These are phyloP conservation scores for Bothrops jararaca DNA, from an alignment of 2,113 vertebrate species.

Conservation along the genomic window DNA sequence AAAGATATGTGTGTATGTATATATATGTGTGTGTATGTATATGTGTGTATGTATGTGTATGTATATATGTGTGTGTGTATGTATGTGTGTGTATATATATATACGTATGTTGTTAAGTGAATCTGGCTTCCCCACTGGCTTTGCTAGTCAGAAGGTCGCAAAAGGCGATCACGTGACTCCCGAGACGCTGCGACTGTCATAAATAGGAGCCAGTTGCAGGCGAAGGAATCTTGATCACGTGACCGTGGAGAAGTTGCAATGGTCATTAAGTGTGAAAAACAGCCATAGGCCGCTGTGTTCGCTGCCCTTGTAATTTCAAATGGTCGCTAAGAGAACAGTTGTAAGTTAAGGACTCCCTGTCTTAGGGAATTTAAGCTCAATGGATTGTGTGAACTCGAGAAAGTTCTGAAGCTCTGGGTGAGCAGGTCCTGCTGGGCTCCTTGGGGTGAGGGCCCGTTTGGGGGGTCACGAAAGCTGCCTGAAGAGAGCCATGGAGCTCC, in stretches of 20 bases:
- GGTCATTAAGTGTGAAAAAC: neutral
- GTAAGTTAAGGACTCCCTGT: neutral
- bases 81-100: no score
- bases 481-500: neutral
- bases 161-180: neutral
- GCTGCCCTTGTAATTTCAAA: neutral
- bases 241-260: no score
- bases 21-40: no score
- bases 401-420: neutral
- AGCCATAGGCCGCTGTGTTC: neutral
- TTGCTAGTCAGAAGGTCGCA: neutral
- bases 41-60: no score
- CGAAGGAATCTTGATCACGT: no score
- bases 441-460: neutral
- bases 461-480: neutral
- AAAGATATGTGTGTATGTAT: no score
- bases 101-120: no score
- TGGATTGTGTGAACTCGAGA: neutral
- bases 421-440: neutral
- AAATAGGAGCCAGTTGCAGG: neutral
- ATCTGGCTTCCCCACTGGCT: no score
- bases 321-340: neutral
- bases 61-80: no score
- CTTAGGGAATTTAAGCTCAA: neutral
- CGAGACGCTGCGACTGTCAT: neutral